Conservation (phyloP, 2,797 vertebrate genomes). For the Thamnophis elegans region DNA sequence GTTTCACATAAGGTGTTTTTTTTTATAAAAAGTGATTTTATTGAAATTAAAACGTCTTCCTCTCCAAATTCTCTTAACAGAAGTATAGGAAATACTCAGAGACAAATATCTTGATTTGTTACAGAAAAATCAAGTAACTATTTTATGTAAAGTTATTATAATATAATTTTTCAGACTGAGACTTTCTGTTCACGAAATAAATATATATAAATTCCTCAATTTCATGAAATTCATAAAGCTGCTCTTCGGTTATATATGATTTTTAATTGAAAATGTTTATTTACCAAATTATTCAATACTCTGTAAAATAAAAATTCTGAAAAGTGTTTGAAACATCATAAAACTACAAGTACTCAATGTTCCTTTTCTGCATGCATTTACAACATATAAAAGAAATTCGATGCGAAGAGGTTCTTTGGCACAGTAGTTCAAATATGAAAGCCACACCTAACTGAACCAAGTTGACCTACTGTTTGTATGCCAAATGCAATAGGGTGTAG, state of each 20-base stretch:
- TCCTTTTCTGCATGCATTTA: background rate
- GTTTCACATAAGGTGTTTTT: background rate
- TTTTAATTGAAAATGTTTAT: background rate
- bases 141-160: background rate
- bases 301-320: background rate
- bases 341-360: background rate
- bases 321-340: background rate
- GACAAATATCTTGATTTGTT: background rate
- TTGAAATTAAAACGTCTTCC: background rate
- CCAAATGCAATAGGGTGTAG: slow-evolving; percentile 17
- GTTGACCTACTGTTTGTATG: background rate
- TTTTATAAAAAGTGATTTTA: background rate
- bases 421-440: background rate
- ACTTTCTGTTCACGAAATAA: background rate
- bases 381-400: slow-evolving; percentile 4
- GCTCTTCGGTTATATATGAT: background rate
- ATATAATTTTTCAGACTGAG: background rate
- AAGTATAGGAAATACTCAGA: background rate
- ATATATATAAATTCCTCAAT: background rate
- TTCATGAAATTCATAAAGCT: background rate
- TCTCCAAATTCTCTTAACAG: background rate
- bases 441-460: slow-evolving; percentile 17
- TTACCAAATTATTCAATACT: background rate
- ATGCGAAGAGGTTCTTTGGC: background rate
- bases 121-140: background rate